Base-by-base conservation (phyloP, 2,113 vertebrate species). In the Leptobrachium leishanense region DNA sequence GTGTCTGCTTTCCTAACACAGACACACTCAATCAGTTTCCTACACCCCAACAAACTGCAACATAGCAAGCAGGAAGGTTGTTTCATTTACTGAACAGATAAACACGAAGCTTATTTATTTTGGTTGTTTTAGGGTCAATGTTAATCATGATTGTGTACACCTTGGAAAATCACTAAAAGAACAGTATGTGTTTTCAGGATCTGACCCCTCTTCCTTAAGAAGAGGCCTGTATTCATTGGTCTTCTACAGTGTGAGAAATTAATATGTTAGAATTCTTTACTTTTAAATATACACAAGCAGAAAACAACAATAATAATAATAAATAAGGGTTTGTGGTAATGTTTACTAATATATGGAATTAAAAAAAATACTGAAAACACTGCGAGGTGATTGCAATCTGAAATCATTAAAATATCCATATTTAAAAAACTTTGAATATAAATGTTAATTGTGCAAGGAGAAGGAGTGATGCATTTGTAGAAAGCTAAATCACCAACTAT, bases 31-130 rank as follows among this genome's bases (percentile, higher is more conserved):
- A 7, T 11, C 54, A 46, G 11, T n/a, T 5, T 12, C 50, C 39
- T 68, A 42, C 43, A 75, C 59, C 9, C 68, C 15, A 5, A 63
- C 8, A 77, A 72, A 72, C 13, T 72, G 68, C 53, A 43, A 65
- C 42, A 43, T 64, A 31, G 2, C 41, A 54, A 68, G 65, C 44
- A 39, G 6, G 5, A 5, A 5, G 1, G 59, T 62, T 64, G 13
- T 10, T 59, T 12, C 2, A 65, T 66, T 46, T 20, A 75, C n/a
- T 57, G n/a, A 50, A 41, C 10, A 57, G 40, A 62, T 40, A 20
- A n/a, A 43, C 63, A 6, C 66, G 73, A 11, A 64, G 20, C 3
- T 20, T 64, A 31, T 31, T 31, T 31, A 31, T 31, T 31, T 31
- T 31, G 20, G 20, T 31, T 31, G 20, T 31, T 31, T 31, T 31